Base-by-base conservation (phyloP, 2,797 vertebrate genomes). In the Dermochelys coriacea region DNA sequence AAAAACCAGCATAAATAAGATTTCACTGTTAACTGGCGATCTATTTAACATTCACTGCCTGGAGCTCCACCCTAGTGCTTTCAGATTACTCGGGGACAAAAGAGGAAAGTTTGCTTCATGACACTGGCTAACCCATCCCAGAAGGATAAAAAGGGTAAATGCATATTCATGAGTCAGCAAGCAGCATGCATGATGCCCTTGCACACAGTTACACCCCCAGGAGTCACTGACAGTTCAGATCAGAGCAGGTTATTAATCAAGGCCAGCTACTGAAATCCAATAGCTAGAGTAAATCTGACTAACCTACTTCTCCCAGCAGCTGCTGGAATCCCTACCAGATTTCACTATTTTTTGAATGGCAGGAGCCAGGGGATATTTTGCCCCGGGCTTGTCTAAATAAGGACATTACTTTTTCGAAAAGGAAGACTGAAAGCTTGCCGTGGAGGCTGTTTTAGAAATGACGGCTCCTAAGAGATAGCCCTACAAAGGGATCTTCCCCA, bases 261-360 rank as follows among this genome's bases (percentile, higher is more conserved):
- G 85, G 88, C 50, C 80, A 93, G 94, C 93, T 89, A 87, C 5
- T 0, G 3, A 90, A 25, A 91, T 41, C 27, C 85, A 92, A 75
- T 68, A 91, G 89, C 89, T 86, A 74, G 86, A 94, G 91, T 89
- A 98, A 97, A 97, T 97, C 93, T 91, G 96, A 98, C 97, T 97
- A 97, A 97, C 92, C 87, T 86, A 93, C 90, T 91, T 94, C 83
- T 78, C 94, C 49, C 97, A 95, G 90, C 94, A 89, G 90, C 85
- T 95, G 94, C 87, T 90, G 84, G 83, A 90, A 94, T 89, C 89
- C 89, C 96, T 92, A 31, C 37, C 45, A 93, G 54, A 52, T 94
- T 61, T 90, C 11, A 88, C 31, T 86, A 85, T 45, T 12, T 68
- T 74, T 50, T 80, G 59, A 93, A 90, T 57, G 54, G 79, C 52